Percentiles rank a stretch among this genome's conserved stretches.
These are phyloP conservation scores for Rhegmatorhina hoffmannsi DNA, from an alignment of 2,113 vertebrate species.

Conservation along the genomic window DNA sequence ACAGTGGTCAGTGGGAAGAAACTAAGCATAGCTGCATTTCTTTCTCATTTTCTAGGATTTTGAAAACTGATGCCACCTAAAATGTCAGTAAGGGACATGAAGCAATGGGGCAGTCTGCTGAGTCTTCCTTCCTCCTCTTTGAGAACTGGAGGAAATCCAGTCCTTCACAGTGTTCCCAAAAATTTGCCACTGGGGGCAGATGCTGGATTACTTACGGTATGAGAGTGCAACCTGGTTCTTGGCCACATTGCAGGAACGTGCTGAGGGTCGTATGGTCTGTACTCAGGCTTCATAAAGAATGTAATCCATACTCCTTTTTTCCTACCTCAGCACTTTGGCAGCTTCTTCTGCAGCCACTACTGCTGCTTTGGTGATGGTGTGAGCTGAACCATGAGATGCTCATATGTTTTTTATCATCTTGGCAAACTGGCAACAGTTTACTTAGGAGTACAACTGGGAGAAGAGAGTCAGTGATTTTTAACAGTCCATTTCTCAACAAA, in stretches of 20 bases:
- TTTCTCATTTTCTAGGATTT: neutral
- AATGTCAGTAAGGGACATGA: neutral
- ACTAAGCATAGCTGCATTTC: neutral
- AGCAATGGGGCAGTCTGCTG: neutral
- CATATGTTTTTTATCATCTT: neutral
- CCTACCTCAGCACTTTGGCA: neutral
- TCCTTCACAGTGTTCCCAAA: neutral
- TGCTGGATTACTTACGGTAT: neutral
- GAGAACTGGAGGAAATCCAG: neutral
- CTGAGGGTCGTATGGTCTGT: neutral
- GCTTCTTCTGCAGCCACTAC: neutral
- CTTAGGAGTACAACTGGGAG: neutral
- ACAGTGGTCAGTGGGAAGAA: neutral
- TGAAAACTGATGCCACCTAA: neutral
- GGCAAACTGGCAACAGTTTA: neutral
- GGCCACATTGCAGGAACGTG: neutral
- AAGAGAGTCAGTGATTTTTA: constrained; percentile 4
- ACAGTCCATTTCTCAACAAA: neutral
- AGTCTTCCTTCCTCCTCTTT: neutral
- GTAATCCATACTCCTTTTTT: neutral
- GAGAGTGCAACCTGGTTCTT: neutral
- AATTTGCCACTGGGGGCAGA: neutral
- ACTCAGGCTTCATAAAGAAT: neutral
- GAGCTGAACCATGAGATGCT: constrained; percentile 5
- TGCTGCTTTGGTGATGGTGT: neutral